Evolutionary conservation across 2,113 vertebrate genomes (phyloP), one percentile per base, ranked within the genome.

Genomic region (Aegypius monachus): DNA sequence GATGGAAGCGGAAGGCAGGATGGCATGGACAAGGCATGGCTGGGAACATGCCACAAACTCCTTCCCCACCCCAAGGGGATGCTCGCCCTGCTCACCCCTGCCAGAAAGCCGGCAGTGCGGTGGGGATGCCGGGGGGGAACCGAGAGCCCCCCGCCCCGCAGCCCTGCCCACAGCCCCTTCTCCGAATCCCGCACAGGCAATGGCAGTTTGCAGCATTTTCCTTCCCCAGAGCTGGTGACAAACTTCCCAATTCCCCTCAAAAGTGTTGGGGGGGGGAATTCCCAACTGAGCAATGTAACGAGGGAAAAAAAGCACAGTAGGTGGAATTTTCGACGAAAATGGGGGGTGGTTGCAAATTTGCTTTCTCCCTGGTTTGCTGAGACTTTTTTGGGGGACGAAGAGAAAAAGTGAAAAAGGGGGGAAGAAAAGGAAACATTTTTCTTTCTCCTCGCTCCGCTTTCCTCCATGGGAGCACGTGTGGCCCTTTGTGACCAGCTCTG

Each of bases 381-480:
- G 34, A 34, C 50, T 21, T 50, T 12, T 43, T 14, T 13, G 16
- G 8, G 10, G 62, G 17, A 47, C 20, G 56, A 25, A 74, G 25
- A 72, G 47, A 62, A 17, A 86, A 34, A 52, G 45, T 40, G 50
- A 34, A 47, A 59, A 70, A 31, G 5, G 3, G 8, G 7, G 40
- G 12, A 31, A 36, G 40, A 20, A 86, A 73, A 62, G 55, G 45
- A 52, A 58, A n/a, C 2, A 1, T 0, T 36, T 10, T 45, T 55
- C 70, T 47, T 40, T 32, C 47, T 53, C 73, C 62, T 88, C 1
- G 0, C 34, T 68, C 38, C 1, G 0, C 48, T 40, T 34, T 77
- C 11, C 36, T 71, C 78, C 26, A 13, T 1, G 7, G 63, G 42
- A 18, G 45, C 43, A 42, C 7, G 3, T 1, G 1, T 2, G 8